phyloP scores from a whole-genome alignment of 2,113 vertebrate genomes.

The Dryoscopus gambensis region DNA sequence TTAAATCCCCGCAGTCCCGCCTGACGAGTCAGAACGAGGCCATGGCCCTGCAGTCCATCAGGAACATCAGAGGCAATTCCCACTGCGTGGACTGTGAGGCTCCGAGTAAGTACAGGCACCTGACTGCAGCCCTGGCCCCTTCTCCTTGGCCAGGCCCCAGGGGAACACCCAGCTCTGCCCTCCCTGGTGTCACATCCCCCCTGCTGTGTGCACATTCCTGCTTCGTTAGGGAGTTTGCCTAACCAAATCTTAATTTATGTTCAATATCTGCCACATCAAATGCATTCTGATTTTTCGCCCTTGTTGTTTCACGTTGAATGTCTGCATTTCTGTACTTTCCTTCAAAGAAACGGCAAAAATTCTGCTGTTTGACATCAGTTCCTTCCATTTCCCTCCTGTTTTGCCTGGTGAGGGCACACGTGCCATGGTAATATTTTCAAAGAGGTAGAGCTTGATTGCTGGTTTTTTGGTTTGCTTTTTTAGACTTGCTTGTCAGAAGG shows the following conservation, averaged over 20 bases:
- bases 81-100: slow-evolving; percentile 94
- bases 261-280: not conserved
- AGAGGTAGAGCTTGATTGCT: not conserved
- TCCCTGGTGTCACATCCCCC: not conserved
- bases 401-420: not conserved
- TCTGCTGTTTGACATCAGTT: not conserved
- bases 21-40: slow-evolving; percentile 94
- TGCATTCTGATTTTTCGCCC: not conserved
- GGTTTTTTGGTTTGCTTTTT: not conserved
- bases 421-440: not conserved
- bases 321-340: not conserved
- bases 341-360: not conserved
- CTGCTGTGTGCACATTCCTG: not conserved
- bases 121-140: not conserved
- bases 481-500: not conserved
- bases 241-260: not conserved
- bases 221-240: not conserved
- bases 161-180: not conserved
- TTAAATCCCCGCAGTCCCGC: slow-evolving; percentile 77
- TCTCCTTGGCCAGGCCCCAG: not conserved
- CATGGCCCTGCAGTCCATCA: slow-evolving; percentile 91
- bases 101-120: slow-evolving; percentile 79
- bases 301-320: not conserved
- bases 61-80: slow-evolving; percentile 86
- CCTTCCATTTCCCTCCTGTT: not conserved